Base-by-base conservation (phyloP, 1,140 invertebrate genomes). In the Diorhabda elongata region DNA sequence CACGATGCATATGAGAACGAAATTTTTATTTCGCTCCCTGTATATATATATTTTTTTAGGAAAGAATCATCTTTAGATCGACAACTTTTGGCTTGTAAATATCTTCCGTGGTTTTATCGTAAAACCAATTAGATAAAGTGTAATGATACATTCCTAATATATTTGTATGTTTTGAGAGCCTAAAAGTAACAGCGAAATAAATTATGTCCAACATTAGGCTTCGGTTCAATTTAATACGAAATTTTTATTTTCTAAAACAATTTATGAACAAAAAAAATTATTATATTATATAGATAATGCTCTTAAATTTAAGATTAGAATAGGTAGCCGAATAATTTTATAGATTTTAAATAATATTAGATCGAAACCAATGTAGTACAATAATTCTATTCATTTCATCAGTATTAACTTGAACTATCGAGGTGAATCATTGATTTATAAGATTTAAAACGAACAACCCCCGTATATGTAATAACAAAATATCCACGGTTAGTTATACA, bases 251-350 rank as follows among this genome's bases (percentile, higher is more conserved):
- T 62, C 61, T 42, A 62, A 52, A 62, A 62, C 44, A 11, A 62
- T 62, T 62, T 62, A 62, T 62, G n/a, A 8, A 52, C n/a, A 4
- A 52, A 8, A 52, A 52, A 52, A 8, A 8, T 52, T 52, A 52
- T 52, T 52, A 52, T 52, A 52, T 52, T 52, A 52, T 52, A 52
- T 52, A n/a, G n/a, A 52, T 52, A 52, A 52, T 52, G 47, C 47
- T 52, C 47, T 52, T 8, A 52, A n/a, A 44, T 62, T 7, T 44
- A 62, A 62, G 42, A 26, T 44, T 44, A 47, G 61, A 44, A 44
- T 44, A 62, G 61, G 61, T 62, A 62, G 61, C 42, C 61, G 44
- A 62, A 62, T 62, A 62, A 62, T 62, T 62, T 62, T 62, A 62
- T 62, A 62, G 61, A 62, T 44, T 62, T 52, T 52, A 52, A 52